Percentiles rank a stretch among this genome's conserved stretches.
Evolutionary conservation across 1,140 invertebrate species (phyloP).

Genomic region (Apis cerana): DNA sequence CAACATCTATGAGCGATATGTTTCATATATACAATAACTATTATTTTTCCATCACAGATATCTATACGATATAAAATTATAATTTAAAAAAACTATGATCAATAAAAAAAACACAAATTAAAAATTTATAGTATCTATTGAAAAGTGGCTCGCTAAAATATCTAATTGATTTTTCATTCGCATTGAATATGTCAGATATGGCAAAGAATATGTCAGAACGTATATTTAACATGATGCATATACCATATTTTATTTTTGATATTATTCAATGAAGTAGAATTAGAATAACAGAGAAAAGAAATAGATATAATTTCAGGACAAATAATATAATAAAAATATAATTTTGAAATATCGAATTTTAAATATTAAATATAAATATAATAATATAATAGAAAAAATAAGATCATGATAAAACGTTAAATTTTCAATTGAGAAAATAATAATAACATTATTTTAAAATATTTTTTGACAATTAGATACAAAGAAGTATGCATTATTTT

Average conservation of each 20-base stretch:
- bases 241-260: not conserved
- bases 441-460: not conserved
- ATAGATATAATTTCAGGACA: not conserved
- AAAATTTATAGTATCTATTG: constrained; percentile 3
- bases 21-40: constrained; percentile 37
- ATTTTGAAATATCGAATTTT: not conserved
- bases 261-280: not conserved
- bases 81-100: not conserved
- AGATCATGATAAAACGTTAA: not conserved
- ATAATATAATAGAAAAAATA: not conserved
- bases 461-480: not conserved
- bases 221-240: not conserved
- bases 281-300: not conserved
- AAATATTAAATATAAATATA: not conserved
- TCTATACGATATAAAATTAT: constrained; percentile 12
- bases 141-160: constrained; percentile 28
- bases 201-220: not conserved
- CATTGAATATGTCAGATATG: not conserved
- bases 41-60: constrained; percentile 26
- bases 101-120: not conserved
- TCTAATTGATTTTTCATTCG: not conserved
- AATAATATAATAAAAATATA: not conserved
- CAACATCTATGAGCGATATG: constrained; percentile 10
- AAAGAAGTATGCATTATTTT: not conserved
- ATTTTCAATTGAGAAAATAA: not conserved